These are phyloP conservation scores for Craterocephalus amniculus DNA, from an alignment of 2,797 vertebrate species.

Conservation along the genomic window DNA sequence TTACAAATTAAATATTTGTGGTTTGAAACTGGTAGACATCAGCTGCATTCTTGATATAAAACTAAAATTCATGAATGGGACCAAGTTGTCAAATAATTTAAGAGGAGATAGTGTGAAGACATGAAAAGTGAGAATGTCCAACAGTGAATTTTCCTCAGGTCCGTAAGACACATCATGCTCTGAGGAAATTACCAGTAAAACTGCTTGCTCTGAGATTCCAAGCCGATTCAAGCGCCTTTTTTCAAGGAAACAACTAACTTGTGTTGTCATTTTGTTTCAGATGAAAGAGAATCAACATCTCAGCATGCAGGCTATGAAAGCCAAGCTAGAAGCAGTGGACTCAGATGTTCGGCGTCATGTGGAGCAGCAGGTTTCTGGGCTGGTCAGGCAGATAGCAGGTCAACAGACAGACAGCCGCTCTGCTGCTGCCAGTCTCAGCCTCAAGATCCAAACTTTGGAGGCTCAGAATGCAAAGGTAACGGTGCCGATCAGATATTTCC, in stretches of 20 bases:
- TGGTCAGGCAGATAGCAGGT: slow-evolving; percentile 39
- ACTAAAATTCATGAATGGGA: not conserved
- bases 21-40: not conserved
- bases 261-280: slow-evolving; percentile 31
- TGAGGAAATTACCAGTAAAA: not conserved
- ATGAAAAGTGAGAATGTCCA: not conserved
- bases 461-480: slow-evolving; percentile 62
- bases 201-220: too few species aligned
- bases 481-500: not conserved
- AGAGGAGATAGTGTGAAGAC: not conserved
- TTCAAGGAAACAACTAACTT: not conserved
- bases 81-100: not conserved
- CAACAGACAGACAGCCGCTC: slow-evolving; percentile 36
- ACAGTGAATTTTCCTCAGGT: too few species aligned
- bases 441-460: slow-evolving; percentile 61
- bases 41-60: too few species aligned
- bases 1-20: not conserved
- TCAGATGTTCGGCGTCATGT: slow-evolving; percentile 27
- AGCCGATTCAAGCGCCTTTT: not conserved
- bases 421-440: slow-evolving; percentile 24
- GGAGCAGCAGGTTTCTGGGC: slow-evolving; percentile 38
- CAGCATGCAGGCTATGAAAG: slow-evolving; percentile 47
- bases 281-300: slow-evolving; percentile 47
- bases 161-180: not conserved
- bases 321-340: slow-evolving; percentile 24